Percentiles rank a stretch among this genome's conserved stretches.
phyloP scores from a whole-genome alignment of 2,888 invertebrate species.

The Drymonia ruficornis region DNA sequence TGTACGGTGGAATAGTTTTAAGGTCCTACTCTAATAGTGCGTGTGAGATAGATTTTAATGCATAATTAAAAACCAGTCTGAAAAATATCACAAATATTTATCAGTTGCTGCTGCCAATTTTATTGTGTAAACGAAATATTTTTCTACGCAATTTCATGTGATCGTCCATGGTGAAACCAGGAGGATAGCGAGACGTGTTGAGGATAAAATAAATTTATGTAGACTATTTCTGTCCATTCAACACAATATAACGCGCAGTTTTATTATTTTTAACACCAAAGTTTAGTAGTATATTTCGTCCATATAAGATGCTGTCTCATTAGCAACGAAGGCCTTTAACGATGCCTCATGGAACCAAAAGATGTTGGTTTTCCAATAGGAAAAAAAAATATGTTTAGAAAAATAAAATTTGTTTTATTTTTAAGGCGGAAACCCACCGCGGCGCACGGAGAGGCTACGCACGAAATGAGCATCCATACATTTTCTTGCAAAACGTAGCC shows the following conservation, averaged over 20 bases:
- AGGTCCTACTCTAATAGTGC: background rate
- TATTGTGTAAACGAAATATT: background rate
- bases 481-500: no score
- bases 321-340: no score
- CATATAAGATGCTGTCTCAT: background rate
- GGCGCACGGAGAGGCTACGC: no score
- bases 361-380: no score
- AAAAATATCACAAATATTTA: background rate
- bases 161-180: background rate
- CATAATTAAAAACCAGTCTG: background rate
- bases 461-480: no score
- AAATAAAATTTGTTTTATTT: no score
- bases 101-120: background rate
- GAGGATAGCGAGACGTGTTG: background rate
- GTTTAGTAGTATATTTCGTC: background rate
- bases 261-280: slow-evolving; percentile 1
- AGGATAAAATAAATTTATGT: no score
- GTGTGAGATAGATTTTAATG: background rate
- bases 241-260: background rate
- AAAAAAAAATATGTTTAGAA: no score
- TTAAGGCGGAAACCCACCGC: no score
- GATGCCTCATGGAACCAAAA: no score
- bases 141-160: background rate
- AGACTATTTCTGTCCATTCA: background rate
- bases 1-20: slow-evolving; percentile 1